Percentiles rank a stretch among this genome's conserved stretches.
phyloP scores from a whole-genome alignment of 2,888 invertebrate genomes.

The Eulithis testata region DNA sequence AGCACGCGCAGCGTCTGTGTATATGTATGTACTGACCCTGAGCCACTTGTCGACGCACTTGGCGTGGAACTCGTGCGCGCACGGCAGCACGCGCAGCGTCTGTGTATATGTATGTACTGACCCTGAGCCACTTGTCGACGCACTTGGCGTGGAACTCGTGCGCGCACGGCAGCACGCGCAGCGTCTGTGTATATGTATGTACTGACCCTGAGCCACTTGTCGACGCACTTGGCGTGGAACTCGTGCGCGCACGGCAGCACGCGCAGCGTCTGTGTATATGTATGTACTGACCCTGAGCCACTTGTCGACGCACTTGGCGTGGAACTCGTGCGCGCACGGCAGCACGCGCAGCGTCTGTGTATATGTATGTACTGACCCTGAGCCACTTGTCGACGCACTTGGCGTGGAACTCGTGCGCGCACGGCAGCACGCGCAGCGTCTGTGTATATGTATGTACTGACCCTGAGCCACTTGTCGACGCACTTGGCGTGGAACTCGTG shows the following conservation, averaged over 20 bases:
- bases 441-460: constrained; percentile 80
- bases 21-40: too few relatives aligned
- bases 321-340: too few relatives aligned
- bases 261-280: constrained; percentile 88
- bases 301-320: too few relatives aligned
- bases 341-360: too few relatives aligned
- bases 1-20: too few relatives aligned
- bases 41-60: constrained; percentile 95
- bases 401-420: constrained; percentile 98
- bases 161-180: too few relatives aligned
- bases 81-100: constrained; percentile 95
- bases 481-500: too few relatives aligned
- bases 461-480: constrained; percentile 98
- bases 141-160: too few relatives aligned
- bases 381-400: constrained; percentile 95
- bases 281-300: constrained; percentile 92
- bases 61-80: constrained; percentile 98
- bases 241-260: constrained; percentile 98
- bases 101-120: constrained; percentile 80
- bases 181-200: too few relatives aligned
- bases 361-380: too few relatives aligned
- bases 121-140: constrained; percentile 98
- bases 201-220: constrained; percentile 86
- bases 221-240: constrained; percentile 98
- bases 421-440: constrained; percentile 95